Conservation (phyloP, 2,113 vertebrate genomes). For the Neopipo cinnamomea region DNA sequence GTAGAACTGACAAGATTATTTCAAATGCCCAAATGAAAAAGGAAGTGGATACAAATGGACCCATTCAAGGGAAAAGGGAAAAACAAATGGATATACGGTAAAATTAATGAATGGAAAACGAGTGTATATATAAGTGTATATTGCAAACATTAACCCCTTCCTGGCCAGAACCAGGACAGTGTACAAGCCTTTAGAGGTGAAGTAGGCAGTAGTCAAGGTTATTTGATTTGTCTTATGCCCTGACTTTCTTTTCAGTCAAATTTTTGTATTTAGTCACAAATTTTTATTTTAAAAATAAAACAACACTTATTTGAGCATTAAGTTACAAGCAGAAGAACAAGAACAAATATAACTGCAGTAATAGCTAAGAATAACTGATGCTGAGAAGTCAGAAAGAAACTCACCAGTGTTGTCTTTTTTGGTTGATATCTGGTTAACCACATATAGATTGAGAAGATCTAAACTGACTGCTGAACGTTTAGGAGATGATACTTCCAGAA, state of each 20-base stretch:
- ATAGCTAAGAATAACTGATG: neutral
- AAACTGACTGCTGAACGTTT: constrained; percentile 74
- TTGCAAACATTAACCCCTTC: neutral
- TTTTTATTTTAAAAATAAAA: neutral
- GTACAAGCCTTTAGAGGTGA: neutral
- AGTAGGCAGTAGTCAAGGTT: neutral
- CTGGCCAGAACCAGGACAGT: neutral
- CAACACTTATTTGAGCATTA: neutral
- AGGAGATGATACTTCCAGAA: constrained; percentile 63
- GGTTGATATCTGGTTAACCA: constrained; percentile 89
- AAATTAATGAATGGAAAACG: neutral
- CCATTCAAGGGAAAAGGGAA: neutral
- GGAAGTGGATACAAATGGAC: neutral
- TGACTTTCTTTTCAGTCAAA: neutral
- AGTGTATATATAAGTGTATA: neutral
- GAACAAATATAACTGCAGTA: neutral
- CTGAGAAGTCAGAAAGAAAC: constrained; percentile 10
- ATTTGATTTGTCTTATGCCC: neutral
- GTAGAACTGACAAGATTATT: neutral
- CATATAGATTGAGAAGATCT: constrained; percentile 87
- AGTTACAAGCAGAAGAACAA: neutral
- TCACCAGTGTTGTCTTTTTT: constrained; percentile 82
- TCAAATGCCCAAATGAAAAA: neutral
- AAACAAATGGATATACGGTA: neutral
- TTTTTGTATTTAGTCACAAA: neutral